Evolutionary conservation across 2,113 vertebrate genomes (phyloP).

Genomic region (Trogon surrucura): DNA sequence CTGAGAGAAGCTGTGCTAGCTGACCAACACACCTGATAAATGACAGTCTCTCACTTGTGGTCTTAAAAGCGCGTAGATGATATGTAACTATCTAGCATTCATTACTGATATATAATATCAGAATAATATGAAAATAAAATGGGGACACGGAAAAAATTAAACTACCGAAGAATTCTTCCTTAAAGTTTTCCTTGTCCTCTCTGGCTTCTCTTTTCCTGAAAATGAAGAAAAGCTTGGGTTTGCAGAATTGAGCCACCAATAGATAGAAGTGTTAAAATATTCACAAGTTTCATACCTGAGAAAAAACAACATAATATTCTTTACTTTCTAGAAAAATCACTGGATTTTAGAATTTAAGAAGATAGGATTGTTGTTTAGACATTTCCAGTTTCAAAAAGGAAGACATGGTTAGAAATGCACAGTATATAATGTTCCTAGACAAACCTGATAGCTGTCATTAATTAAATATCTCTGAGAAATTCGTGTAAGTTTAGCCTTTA

Average conservation of each 20-base stretch:
- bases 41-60: background rate
- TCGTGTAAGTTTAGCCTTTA: background rate
- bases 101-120: background rate
- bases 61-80: background rate
- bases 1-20: background rate
- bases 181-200: background rate
- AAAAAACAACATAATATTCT: background rate
- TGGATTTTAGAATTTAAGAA: background rate
- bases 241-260: background rate
- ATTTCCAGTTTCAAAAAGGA: background rate
- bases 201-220: background rate
- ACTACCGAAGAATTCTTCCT: background rate
- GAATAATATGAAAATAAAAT: background rate
- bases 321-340: background rate
- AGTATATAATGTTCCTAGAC: background rate
- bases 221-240: background rate
- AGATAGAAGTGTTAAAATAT: background rate
- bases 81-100: background rate
- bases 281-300: background rate
- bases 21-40: background rate
- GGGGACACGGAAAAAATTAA: background rate
- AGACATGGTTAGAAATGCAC: background rate
- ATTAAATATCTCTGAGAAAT: background rate
- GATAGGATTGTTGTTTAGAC: background rate
- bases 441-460: background rate